These are phyloP conservation scores for Mimachlamys varia DNA, from an alignment of 2,888 invertebrate species.

Conservation along the genomic window DNA sequence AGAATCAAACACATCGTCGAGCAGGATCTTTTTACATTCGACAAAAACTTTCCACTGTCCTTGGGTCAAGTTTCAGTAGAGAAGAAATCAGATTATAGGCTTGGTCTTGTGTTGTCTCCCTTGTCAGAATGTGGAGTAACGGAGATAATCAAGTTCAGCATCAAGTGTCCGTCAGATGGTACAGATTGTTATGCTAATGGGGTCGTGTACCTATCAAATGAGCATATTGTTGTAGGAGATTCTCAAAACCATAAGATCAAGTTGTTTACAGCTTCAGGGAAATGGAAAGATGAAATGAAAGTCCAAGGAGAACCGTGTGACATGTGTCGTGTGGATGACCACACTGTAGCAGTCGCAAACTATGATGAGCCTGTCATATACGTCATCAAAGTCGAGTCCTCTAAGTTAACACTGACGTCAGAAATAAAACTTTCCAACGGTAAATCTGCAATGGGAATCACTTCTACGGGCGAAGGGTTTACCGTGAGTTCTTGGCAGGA, in stretches of 20 bases:
- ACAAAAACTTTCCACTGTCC: background rate
- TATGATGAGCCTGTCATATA: background rate
- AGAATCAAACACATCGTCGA: background rate
- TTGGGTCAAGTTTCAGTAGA: background rate
- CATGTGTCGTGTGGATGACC: background rate
- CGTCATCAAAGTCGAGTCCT: background rate
- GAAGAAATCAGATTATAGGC: background rate
- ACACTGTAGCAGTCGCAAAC: background rate
- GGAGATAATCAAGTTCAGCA: background rate
- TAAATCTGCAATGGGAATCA: background rate
- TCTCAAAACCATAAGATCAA: background rate
- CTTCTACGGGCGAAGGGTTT: background rate
- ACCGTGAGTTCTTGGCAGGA: background rate
- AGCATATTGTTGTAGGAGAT: background rate
- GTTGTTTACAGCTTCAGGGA: background rate
- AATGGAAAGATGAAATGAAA: background rate
- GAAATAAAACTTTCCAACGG: background rate
- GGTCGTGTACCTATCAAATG: background rate
- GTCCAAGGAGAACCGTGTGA: background rate
- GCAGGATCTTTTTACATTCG: background rate
- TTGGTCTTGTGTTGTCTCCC: background rate
- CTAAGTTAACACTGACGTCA: background rate
- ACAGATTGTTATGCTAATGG: background rate
- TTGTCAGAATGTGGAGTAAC: background rate
- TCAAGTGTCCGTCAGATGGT: background rate